A percentile compares a stretch with the other conserved stretches of the same genome.
phyloP scores from a whole-genome alignment of 2,113 vertebrate species.

The Sphaerodactylus townsendi region DNA sequence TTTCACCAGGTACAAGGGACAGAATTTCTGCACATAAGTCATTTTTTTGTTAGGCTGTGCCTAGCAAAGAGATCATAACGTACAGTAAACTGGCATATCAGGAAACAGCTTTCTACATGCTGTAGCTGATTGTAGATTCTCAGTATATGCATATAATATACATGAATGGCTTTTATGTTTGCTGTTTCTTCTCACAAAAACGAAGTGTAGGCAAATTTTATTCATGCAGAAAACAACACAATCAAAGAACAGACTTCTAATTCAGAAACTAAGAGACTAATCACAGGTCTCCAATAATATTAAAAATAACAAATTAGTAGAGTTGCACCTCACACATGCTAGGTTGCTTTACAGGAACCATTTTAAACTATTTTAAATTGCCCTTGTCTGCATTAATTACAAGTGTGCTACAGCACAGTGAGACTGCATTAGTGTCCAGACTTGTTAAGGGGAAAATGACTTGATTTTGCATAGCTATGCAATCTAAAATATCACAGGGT shows the following conservation, averaged over 20 bases:
- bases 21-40: not conserved
- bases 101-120: not conserved
- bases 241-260: not conserved
- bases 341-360: not conserved
- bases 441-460: not conserved
- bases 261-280: not conserved
- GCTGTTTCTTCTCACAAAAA: not conserved
- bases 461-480: not conserved
- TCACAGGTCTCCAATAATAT: not conserved
- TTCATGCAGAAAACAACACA: not conserved
- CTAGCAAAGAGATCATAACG: not conserved
- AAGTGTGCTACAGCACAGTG: not conserved
- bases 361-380: not conserved
- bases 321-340: not conserved
- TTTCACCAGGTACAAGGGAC: not conserved
- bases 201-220: not conserved
- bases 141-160: not conserved
- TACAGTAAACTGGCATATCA: not conserved
- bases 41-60: not conserved
- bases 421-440: not conserved
- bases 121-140: not conserved
- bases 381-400: not conserved
- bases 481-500: not conserved
- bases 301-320: conserved; percentile 2
- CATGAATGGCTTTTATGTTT: not conserved